Conservation (phyloP, 1,140 invertebrate genomes). For the Zaprionus vittiger region DNA sequence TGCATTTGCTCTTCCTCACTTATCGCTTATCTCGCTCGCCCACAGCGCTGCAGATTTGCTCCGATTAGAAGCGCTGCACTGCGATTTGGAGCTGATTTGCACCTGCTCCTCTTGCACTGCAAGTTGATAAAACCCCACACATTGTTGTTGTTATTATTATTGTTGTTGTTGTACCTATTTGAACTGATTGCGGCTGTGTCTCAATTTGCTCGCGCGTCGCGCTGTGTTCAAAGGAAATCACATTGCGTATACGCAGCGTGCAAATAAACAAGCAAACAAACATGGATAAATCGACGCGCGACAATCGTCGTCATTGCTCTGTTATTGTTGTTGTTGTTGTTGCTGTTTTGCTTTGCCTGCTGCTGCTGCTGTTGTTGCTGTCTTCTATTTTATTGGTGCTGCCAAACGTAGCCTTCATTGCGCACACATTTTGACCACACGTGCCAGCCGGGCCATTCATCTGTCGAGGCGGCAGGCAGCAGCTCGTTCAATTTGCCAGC, state of each 20-base stretch:
- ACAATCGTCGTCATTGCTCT: constrained; percentile 45
- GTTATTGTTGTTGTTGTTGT: constrained; percentile 22
- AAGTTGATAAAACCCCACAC: background rate
- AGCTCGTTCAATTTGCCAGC: constrained; percentile 43
- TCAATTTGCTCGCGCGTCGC: constrained; percentile 47
- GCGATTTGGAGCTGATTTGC: constrained; percentile 10
- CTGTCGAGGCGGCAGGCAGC: constrained; percentile 22
- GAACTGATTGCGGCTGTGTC: constrained; percentile 37
- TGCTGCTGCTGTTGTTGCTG: constrained; percentile 32
- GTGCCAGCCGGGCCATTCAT: constrained; percentile 78
- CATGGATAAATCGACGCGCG: constrained; percentile 76
- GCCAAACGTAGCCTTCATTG: constrained; percentile 44
- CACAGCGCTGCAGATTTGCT: constrained; percentile 12
- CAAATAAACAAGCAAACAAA: constrained; percentile 75
- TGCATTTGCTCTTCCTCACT: constrained; percentile 30
- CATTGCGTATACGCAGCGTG: constrained; percentile 75
- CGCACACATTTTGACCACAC: constrained; percentile 78
- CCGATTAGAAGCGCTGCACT: constrained; percentile 52
- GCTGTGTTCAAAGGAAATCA: constrained; percentile 73
- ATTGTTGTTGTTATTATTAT: constrained; percentile 10
- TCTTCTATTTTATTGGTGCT: constrained; percentile 72
- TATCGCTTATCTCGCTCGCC: constrained; percentile 65
- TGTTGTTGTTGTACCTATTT: constrained; percentile 9
- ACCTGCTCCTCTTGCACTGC: constrained; percentile 14
- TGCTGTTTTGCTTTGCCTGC: background rate